Conservation (phyloP, 2,113 vertebrate genomes). For the Candoia aspera region DNA sequence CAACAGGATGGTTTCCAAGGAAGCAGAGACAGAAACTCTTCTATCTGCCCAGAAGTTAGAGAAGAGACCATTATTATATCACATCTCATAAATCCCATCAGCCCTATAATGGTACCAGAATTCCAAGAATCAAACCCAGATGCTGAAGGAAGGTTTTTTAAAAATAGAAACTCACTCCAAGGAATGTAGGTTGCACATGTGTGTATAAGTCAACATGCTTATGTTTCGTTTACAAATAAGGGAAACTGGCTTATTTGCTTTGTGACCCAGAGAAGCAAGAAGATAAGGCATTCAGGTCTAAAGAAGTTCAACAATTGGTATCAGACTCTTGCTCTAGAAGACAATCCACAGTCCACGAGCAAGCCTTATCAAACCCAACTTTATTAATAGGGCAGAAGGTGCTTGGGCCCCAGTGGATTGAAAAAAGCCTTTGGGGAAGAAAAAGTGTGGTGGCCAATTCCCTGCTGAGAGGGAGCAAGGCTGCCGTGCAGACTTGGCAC, state of each 20-base stretch:
- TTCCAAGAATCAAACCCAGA: not conserved
- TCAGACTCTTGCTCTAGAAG: not conserved
- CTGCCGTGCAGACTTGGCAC: not conserved
- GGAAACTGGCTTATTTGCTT: not conserved
- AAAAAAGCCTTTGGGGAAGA: not conserved
- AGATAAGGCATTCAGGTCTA: not conserved
- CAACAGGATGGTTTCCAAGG: not conserved
- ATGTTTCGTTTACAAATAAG: not conserved
- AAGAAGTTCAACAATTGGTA: not conserved
- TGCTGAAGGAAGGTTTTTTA: not conserved
- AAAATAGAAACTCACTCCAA: not conserved
- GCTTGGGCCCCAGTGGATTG: not conserved
- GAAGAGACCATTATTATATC: not conserved
- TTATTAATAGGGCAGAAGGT: not conserved
- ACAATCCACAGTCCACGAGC: not conserved
- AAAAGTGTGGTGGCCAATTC: not conserved
- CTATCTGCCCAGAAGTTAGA: not conserved
- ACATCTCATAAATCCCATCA: not conserved
- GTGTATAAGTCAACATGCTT: not conserved
- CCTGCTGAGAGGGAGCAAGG: not conserved
- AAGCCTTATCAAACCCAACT: not conserved
- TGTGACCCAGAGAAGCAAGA: not conserved
- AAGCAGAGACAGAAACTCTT: not conserved
- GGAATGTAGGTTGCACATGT: not conserved
- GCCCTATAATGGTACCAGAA: not conserved